Conservation (phyloP, 2,113 vertebrate species). For the Sinosuthora webbiana region DNA sequence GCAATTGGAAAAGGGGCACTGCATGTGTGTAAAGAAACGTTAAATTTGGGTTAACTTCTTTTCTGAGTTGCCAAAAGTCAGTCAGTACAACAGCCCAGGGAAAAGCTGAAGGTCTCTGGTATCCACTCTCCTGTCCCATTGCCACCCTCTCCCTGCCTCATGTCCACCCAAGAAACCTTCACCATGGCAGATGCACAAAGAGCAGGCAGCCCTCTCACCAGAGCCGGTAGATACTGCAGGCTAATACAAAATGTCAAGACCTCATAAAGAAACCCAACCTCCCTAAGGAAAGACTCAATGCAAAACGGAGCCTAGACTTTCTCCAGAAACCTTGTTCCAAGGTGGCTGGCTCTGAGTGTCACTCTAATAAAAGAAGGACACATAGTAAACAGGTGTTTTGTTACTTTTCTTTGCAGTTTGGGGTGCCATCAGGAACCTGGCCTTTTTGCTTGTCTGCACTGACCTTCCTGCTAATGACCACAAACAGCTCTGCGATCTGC, state of each 20-base stretch:
- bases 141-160: neutral
- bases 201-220: neutral
- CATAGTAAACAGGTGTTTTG: neutral
- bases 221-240: neutral
- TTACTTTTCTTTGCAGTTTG: slow-evolving; percentile 76
- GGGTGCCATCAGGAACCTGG: slow-evolving; percentile 92
- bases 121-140: neutral
- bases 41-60: neutral
- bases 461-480: slow-evolving; percentile 88
- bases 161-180: neutral
- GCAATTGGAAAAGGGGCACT: rapidly evolving
- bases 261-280: neutral
- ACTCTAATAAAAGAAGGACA: neutral
- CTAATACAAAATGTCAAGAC: neutral
- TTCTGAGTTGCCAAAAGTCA: neutral
- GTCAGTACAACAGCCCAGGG: neutral
- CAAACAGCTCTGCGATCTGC: slow-evolving; percentile 79
- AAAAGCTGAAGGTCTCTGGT: neutral
- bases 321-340: neutral
- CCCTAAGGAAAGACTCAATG: neutral
- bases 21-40: neutral
- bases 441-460: slow-evolving; percentile 92
- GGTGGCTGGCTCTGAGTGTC: neutral
- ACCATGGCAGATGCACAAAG: neutral
- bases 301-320: neutral